Evolutionary conservation across 2,797 vertebrate species (phyloP), one percentile per base, ranked within the genome.

Genomic region (Dryobates pubescens): DNA sequence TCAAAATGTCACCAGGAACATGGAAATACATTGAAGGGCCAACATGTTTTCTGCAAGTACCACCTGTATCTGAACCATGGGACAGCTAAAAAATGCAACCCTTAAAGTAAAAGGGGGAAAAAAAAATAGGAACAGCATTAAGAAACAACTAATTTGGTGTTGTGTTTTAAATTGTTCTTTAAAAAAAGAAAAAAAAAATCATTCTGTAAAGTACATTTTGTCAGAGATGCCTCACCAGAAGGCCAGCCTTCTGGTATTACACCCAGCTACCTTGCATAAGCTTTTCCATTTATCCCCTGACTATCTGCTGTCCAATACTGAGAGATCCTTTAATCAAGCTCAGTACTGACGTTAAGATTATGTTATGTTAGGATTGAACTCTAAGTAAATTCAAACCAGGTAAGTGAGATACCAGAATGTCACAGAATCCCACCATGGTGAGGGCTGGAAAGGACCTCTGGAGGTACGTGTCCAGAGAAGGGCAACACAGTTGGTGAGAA

Each of bases 221-320:
- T 41, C 56, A 80, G 29, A 67, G 90, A 43, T 29, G 27, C 6
- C 45, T 82, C 69, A 54, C 27, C 62, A 89, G 76, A 89, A 85
- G 53, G 41, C 9, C 27, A 58, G 26, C 26, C 65, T 95, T 59
- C n/a, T 13, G 54, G 36, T 30, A 78, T 72, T 88, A 67, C 47
- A 74, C 9, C 85, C 62, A 83, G 70, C 12, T 85, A 22, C n/a
- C 20, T 51, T 53, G 67, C 24, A 16, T 56, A 80, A 88, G 43
- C 49, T 89, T 78, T 88, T 87, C 70, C 59, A 78, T 89, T 88
- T 89, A 24, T 73, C 80, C 43, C 53, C 70, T 58, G n/a, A 43
- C 56, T 80, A 85, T n/a, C n/a, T 74, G 51, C 24, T 91, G 57
- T 70, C 74, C 89, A 81, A 91, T 90, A 2, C 9, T 17, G 4